Evolutionary conservation across 2,888 invertebrate species (phyloP).

Genomic region (Hydrotaea diabolus): DNA sequence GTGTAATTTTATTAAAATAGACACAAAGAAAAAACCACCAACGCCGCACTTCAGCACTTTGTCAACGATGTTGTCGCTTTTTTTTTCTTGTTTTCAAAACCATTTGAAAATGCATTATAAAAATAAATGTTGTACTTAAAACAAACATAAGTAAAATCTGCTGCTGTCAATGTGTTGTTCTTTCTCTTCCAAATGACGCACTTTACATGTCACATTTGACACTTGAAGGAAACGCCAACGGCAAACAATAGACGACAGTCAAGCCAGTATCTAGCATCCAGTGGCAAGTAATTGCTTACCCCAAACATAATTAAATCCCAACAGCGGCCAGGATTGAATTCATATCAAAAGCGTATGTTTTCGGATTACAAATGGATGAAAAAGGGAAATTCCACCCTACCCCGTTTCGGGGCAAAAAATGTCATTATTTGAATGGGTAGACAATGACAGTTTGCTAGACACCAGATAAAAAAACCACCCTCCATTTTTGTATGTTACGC

Average conservation of each 20-base stretch:
- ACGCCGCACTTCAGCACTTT: background rate
- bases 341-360: background rate
- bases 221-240: background rate
- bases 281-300: background rate
- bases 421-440: conserved; percentile 9
- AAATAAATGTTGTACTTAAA: background rate
- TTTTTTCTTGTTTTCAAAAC: background rate
- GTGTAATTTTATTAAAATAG: background rate
- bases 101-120: background rate
- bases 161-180: too few species aligned
- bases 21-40: background rate
- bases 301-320: background rate
- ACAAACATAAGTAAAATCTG: background rate
- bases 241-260: background rate
- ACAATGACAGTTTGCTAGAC: background rate
- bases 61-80: background rate
- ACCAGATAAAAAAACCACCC: conserved; percentile 9
- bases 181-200: conserved; percentile 22
- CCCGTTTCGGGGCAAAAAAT: background rate
- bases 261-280: too few species aligned
- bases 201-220: conserved; percentile 22
- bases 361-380: background rate
- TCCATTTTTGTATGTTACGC: background rate
- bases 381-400: too few species aligned
- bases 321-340: background rate